Evolutionary conservation across 2,113 vertebrate species (phyloP).

Genomic region (Nanorana parkeri): DNA sequence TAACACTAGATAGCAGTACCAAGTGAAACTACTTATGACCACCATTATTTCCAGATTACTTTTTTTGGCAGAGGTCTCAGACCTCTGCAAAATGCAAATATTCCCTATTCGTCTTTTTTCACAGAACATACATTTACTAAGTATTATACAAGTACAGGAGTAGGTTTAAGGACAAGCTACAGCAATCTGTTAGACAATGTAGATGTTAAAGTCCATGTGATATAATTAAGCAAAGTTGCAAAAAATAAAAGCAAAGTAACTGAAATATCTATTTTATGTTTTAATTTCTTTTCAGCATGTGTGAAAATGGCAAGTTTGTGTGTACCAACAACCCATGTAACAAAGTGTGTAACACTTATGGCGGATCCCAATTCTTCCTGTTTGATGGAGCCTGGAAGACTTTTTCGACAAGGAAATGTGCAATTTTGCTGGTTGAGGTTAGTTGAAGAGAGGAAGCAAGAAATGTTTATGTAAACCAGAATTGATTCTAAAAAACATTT

Average conservation of each 20-base stretch:
- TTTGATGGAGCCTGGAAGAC: constrained; percentile 55
- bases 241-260: background rate
- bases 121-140: no score
- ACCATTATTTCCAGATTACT: no score
- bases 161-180: no score
- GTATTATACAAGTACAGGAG: no score
- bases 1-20: no score
- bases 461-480: no score
- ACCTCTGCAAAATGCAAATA: no score
- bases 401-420: constrained; percentile 30
- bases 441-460: background rate
- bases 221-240: background rate
- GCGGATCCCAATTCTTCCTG: constrained; percentile 45
- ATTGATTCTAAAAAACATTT: no score
- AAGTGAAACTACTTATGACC: no score
- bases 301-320: constrained; percentile 40
- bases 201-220: background rate
- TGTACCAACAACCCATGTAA: constrained; percentile 50
- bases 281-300: constrained; percentile 30
- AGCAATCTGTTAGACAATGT: no score
- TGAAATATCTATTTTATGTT: background rate
- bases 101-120: no score
- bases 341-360: constrained; percentile 49
- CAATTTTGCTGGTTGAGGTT: constrained; percentile 47
- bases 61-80: no score